A percentile compares a stretch with the other conserved stretches of the same genome.
These are phyloP conservation scores for Labroides dimidiatus DNA, from an alignment of 2,797 vertebrate genomes.

Conservation along the genomic window DNA sequence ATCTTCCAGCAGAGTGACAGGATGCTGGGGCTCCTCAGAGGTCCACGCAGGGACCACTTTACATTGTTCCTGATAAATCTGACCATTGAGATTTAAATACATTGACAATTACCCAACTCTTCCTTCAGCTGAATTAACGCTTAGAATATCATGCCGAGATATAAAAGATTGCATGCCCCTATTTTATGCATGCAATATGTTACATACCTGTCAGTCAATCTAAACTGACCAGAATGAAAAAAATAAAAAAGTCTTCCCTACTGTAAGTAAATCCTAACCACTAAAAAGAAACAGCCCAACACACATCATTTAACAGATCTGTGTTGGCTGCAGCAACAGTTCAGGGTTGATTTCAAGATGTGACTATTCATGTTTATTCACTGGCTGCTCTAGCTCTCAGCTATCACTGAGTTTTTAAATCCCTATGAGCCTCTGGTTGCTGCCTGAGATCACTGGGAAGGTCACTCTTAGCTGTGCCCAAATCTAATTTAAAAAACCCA, in stretches of 20 bases:
- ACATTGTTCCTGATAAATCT: not conserved
- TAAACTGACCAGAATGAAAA: conserved; percentile 10
- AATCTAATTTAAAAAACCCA: conserved; percentile 66
- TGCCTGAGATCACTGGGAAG: conserved; percentile 55
- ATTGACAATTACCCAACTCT: not conserved
- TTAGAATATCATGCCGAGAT: not conserved
- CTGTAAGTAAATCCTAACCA: not conserved
- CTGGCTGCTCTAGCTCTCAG: conserved; percentile 45
- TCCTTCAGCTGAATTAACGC: not conserved
- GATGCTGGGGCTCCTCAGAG: conserved; percentile 11
- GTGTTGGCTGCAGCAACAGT: conserved; percentile 36
- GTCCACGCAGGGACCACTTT: not conserved
- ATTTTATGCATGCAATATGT: not conserved
- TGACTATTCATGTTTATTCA: conserved; percentile 56
- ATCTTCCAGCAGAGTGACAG: not conserved
- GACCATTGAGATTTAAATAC: not conserved
- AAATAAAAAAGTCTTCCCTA: too few species aligned
- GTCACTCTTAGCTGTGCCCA: conserved; percentile 59
- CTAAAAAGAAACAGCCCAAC: conserved; percentile 9
- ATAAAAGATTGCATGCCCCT: not conserved
- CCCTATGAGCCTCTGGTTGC: conserved; percentile 39
- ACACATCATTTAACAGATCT: conserved; percentile 34
- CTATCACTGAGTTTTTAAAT: conserved; percentile 64
- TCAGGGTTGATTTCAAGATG: conserved; percentile 58
- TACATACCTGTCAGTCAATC: conserved; percentile 11